These are phyloP conservation scores for Piezodorus guildinii DNA, from an alignment of 1,140 invertebrate species.

Conservation along the genomic window DNA sequence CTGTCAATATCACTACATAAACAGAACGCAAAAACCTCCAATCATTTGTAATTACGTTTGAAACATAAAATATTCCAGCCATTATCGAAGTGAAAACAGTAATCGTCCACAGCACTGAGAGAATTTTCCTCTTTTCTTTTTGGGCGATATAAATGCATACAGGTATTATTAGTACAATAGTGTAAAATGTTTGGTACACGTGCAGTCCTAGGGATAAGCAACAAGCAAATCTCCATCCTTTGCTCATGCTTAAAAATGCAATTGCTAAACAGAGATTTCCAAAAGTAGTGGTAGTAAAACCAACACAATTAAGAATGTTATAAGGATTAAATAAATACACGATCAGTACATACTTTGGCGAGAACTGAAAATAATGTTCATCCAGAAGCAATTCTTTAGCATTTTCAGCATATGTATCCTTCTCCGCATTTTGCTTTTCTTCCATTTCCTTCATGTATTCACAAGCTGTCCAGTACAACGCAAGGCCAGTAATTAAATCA, in stretches of 20 bases:
- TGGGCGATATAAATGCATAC: conserved; percentile 33
- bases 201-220: conserved; percentile 59
- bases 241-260: conserved; percentile 54
- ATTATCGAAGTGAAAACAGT: conserved; percentile 30
- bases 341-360: conserved; percentile 54
- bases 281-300: conserved; percentile 79
- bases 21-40: conserved; percentile 65
- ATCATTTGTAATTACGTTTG: conserved; percentile 37
- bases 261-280: conserved; percentile 70
- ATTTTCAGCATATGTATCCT: conserved; percentile 41
- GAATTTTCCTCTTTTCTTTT: conserved; percentile 9
- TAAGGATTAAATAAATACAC: conserved; percentile 91
- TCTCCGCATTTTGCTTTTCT: conserved; percentile 29
- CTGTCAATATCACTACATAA: conserved; percentile 71
- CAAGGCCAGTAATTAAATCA: conserved; percentile 60
- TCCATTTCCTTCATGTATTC: conserved; percentile 47
- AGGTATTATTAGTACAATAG: conserved; percentile 70
- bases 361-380: conserved; percentile 39
- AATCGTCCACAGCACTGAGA: conserved; percentile 22
- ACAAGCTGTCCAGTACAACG: conserved; percentile 54
- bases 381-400: conserved; percentile 45
- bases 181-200: conserved; percentile 77
- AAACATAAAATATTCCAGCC: conserved; percentile 33
- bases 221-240: conserved; percentile 42
- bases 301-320: conserved; percentile 79